Conservation (phyloP, 1,140 invertebrate genomes). For the Zaprionus nigranus region DNA sequence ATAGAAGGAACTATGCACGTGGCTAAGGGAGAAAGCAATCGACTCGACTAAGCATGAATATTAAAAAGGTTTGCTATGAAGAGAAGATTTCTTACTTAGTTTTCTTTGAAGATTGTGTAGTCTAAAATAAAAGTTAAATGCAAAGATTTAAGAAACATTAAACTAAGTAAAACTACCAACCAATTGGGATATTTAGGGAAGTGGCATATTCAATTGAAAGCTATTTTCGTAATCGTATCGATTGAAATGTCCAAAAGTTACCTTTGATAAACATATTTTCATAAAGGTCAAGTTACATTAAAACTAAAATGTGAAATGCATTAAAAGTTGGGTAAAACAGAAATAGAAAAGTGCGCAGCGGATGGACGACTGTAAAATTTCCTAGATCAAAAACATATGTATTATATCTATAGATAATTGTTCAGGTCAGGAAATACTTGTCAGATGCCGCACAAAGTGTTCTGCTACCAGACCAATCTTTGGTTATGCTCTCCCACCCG, state of each 20-base stretch:
- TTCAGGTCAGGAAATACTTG: conserved; percentile 17
- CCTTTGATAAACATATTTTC: neutral
- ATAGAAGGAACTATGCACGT: neutral
- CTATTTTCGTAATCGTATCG: neutral
- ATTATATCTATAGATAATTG: neutral
- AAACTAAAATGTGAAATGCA: neutral
- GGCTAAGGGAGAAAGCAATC: conserved; percentile 21
- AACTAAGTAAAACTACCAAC: neutral
- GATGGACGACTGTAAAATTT: too few relatives aligned
- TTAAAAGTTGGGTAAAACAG: neutral
- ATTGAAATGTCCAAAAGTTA: neutral
- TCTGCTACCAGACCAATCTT: neutral
- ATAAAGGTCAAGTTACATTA: neutral
- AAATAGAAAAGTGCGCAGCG: neutral
- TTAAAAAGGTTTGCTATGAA: conserved; percentile 23
- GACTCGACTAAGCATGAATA: conserved; percentile 47
- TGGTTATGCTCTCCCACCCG: neutral
- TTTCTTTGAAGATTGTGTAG: neutral
- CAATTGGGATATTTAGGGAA: neutral
- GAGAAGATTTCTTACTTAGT: neutral
- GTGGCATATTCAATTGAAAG: neutral
- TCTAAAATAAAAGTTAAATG: neutral
- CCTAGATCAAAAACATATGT: neutral
- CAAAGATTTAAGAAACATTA: neutral
- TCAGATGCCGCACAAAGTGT: conserved; percentile 13